These are phyloP conservation scores for Drosophila hydei DNA, from an alignment of 1,140 invertebrate species.

Conservation along the genomic window DNA sequence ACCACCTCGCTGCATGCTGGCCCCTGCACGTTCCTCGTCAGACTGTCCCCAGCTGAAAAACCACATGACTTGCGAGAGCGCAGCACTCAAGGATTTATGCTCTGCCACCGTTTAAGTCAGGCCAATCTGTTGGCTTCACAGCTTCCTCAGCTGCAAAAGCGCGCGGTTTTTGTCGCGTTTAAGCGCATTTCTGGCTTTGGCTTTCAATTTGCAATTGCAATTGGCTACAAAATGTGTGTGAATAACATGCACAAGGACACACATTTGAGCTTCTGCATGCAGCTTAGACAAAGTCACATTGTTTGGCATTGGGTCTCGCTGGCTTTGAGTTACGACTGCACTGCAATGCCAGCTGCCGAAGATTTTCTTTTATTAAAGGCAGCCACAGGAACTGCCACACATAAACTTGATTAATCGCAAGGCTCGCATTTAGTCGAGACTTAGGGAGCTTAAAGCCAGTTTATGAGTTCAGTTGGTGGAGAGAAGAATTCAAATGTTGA, in stretches of 20 bases:
- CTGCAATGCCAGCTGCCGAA: constrained; percentile 10
- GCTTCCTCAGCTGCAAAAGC: constrained; percentile 19
- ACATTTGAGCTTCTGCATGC: neutral
- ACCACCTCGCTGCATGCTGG: neutral
- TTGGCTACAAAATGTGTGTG: constrained; percentile 32
- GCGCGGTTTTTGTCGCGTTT: constrained; percentile 46
- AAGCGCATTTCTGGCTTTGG: constrained; percentile 38
- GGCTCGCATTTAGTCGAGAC: neutral
- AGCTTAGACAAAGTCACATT: constrained; percentile 32
- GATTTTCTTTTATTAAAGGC: constrained; percentile 4
- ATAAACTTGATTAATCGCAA: neutral
- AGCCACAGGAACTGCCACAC: neutral
- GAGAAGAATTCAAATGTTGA: neutral
- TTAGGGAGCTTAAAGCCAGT: neutral
- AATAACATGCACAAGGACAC: constrained; percentile 23
- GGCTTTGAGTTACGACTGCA: constrained; percentile 32
- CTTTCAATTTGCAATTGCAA: constrained; percentile 66
- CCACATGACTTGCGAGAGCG: constrained; percentile 41
- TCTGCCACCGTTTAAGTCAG: constrained; percentile 63
- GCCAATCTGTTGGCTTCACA: constrained; percentile 53
- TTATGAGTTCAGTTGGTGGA: neutral
- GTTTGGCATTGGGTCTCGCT: neutral
- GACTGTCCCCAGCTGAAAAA: constrained; percentile 31
- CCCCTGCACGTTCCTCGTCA: neutral
- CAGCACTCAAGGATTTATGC: constrained; percentile 65